Conservation (phyloP, 2,113 vertebrate species). For the Hypanus sabinus region DNA sequence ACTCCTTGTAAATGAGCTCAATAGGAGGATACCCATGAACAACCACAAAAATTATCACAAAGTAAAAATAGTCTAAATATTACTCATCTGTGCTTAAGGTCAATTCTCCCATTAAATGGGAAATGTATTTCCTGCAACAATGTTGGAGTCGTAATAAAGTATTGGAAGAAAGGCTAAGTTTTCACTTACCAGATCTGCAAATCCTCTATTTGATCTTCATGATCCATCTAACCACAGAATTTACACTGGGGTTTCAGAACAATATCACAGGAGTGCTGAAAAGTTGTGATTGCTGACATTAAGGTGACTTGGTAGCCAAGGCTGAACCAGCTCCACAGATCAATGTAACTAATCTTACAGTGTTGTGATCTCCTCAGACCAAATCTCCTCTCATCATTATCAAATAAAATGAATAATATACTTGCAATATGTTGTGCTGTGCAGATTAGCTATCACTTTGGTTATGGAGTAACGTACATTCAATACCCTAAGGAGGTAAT, state of each 20-base stretch:
- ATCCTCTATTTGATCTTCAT: neutral
- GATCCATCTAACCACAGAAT: neutral
- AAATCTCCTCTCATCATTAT: neutral
- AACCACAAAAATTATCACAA: neutral
- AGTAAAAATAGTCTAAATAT: neutral
- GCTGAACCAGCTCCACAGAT: neutral
- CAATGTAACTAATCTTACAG: neutral
- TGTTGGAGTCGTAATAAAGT: too few species aligned
- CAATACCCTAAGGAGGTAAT: neutral
- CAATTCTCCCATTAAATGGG: neutral
- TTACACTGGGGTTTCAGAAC: neutral
- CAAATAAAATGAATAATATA: neutral
- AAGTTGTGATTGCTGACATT: neutral
- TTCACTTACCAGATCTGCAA: neutral
- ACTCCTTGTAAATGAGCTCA: too few species aligned
- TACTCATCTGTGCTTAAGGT: neutral
- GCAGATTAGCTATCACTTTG: neutral
- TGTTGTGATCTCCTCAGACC: neutral
- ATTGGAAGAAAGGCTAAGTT: neutral
- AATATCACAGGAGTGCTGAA: neutral
- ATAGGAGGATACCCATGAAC: neutral
- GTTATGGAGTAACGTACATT: neutral
- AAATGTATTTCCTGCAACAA: neutral
- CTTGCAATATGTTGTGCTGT: neutral
- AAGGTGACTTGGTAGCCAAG: neutral